Evolutionary conservation across 2,113 vertebrate genomes (phyloP), one percentile per base, ranked within the genome.

Genomic region (Nothobranchius furzeri): DNA sequence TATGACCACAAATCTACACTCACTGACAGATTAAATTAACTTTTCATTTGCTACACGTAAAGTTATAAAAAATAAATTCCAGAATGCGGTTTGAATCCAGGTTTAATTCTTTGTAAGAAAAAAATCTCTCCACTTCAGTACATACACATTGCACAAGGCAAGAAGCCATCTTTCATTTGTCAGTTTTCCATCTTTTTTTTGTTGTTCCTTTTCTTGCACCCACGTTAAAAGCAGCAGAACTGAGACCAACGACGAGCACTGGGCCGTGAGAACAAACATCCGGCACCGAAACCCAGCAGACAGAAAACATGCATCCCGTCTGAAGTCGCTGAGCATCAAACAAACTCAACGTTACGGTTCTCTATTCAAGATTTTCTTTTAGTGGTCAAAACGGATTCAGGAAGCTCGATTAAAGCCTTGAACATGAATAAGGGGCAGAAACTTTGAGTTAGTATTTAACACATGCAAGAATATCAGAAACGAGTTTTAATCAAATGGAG

Each of bases 101-200:
- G 74, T 87, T 90, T 90, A 86, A 88, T 90, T 86, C 58, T 48
- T 83, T 80, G 78, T 77, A 78, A 72, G 69, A 84, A 86, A 81
- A 64, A 68, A 80, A 84, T 68, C 58, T 80, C 62, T 85, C 78
- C 72, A 87, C 78, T 78, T 85, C 80, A 88, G 66, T 65, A 90
- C 83, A 79, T 84, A 88, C 43, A 70, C 79, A 86, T 87, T 86
- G 83, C 88, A 90, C 88, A 79, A 82, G 64, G 77, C 75, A 76
- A 54, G 74, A 15, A 67, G 64, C 64, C 64, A 72, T 62, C 43
- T 48, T 56, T 4, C 13, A 54, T 53, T 14, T 9, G 30, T 20
- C 48, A 8, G 60, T 75, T 35, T 49, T 10, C 53, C 57, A 59
- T 61, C 48, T 82, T 63, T 64, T 63, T 56, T 75, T 75, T 51